Base-by-base conservation (phyloP, 2,113 vertebrate species). In the Myotis davidii region DNA sequence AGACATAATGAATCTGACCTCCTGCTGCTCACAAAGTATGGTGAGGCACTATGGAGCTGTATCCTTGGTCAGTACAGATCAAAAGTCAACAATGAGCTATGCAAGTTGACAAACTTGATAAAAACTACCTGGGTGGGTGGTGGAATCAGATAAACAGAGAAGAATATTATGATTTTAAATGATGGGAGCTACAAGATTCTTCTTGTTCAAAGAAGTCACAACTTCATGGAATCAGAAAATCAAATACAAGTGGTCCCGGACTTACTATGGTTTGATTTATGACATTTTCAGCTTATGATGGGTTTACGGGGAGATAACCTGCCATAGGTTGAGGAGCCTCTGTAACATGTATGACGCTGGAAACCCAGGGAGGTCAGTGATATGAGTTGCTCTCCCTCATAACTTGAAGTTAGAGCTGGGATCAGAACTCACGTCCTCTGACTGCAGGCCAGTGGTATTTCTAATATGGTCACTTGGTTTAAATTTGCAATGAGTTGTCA, bases 401-500 rank as follows among this genome's bases (percentile, higher is more conserved):
- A 73, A 78, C 34, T n/a, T 48, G 2, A 85, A 72, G 81, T 45
- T 50, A 67, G 50, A 79, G 65, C 70, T 79, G 27, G 42, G 25
- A 72, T 95, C 27, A 21, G 56, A 72, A 79, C 10, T 17, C 23
- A 17, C 4, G 7, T 81, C 37, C 37, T 32, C 52, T 87, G 50
- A 89, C 48, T 69, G n/a, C 42, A 64, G 45, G 50, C 56, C 70
- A 72, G 96, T 91, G 85, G 97, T 98, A 96, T 96, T 96, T 97
- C 94, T 97, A 73, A 97, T 96, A 89, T 97, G 45, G 96, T 95
- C 97, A 97, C 98, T 97, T 97, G 90, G 93, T 97, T 98, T 98
- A 98, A 97, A 97, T 98, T 97, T 98, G 97, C 97, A 90, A 98
- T 97, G 92, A 98, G 91, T 97, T 97, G 94, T 89, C 95, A 94